phyloP scores from a whole-genome alignment of 2,113 vertebrate species.

The Pollachius pollachius region DNA sequence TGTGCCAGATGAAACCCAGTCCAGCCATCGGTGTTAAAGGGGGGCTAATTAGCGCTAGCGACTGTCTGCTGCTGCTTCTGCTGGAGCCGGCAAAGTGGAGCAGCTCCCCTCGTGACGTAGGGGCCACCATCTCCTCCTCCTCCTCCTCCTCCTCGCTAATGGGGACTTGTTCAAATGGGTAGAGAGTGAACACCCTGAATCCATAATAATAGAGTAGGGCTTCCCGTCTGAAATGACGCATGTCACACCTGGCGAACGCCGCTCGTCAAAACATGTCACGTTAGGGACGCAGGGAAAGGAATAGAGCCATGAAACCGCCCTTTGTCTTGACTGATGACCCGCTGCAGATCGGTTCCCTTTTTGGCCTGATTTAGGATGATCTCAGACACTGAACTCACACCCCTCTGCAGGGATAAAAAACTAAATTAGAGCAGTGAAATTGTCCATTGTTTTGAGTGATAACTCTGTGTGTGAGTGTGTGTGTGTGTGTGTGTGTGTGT shows the following conservation, averaged over 20 bases:
- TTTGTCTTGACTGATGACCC: conserved; percentile 46
- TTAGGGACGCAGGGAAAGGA: conserved; percentile 31
- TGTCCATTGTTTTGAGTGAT: conserved; percentile 38
- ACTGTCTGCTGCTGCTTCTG: conserved; percentile 26
- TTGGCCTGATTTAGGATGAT: no score
- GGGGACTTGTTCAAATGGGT: conserved; percentile 40
- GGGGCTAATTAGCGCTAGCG: conserved; percentile 65
- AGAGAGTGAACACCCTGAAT: conserved; percentile 44
- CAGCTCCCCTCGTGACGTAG: conserved; percentile 17
- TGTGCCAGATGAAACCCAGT: conserved; percentile 39
- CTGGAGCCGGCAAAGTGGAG: conserved; percentile 55
- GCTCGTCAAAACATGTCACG: conserved; percentile 35
- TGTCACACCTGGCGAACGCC: conserved; percentile 36
- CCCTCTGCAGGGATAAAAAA: conserved; percentile 37
- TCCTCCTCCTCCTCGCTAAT: conserved; percentile 17
- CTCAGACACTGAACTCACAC: no score
- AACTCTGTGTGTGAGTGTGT: no score
- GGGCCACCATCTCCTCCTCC: not conserved
- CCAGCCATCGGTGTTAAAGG: conserved; percentile 57
- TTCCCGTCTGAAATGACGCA: conserved; percentile 47
- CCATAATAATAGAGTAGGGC: conserved; percentile 38
- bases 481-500: no score
- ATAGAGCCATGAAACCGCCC: conserved; percentile 24
- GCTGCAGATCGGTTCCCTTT: no score
- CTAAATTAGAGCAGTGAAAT: conserved; percentile 24